Evolutionary conservation across 2,888 invertebrate genomes (phyloP).

Genomic region (Ditula angustiorana): DNA sequence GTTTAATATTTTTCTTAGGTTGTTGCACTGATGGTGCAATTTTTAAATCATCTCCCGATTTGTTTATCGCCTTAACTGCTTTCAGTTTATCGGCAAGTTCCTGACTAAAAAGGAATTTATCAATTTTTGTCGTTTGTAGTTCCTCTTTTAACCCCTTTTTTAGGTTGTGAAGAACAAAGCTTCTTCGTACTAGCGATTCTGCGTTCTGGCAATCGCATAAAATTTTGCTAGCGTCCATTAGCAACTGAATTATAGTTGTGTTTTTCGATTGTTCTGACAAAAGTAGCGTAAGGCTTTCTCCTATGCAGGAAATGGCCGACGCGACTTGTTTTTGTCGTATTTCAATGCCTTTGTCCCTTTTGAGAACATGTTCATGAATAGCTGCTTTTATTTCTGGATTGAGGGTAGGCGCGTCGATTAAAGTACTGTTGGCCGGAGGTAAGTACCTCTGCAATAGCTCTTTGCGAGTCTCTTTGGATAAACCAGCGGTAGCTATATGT

Average conservation of each 20-base stretch:
- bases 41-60: slow-evolving; percentile 39
- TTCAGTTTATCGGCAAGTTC: slow-evolving; percentile 41
- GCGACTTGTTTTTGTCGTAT: background rate
- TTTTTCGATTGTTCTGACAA: slow-evolving; percentile 13
- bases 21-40: background rate
- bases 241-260: background rate
- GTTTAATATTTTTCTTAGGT: background rate
- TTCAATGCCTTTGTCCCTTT: background rate
- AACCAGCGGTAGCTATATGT: background rate
- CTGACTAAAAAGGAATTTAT: slow-evolving; percentile 41
- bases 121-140: slow-evolving; percentile 40
- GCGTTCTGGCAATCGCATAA: slow-evolving; percentile 41
- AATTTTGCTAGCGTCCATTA: slow-evolving; percentile 40
- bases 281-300: background rate
- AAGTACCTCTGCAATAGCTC: background rate
- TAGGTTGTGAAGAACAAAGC: slow-evolving; percentile 35
- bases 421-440: background rate
- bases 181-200: slow-evolving; percentile 40
- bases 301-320: background rate
- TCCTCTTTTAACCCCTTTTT: slow-evolving; percentile 45
- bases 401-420: slow-evolving; percentile 6
- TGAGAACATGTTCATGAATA: background rate
- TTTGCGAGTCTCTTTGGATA: background rate
- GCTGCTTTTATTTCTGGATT: background rate
- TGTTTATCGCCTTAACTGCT: slow-evolving; percentile 41